Evolutionary conservation across 2,797 vertebrate species (phyloP).

Genomic region (Enteromius unitaeniatus): DNA sequence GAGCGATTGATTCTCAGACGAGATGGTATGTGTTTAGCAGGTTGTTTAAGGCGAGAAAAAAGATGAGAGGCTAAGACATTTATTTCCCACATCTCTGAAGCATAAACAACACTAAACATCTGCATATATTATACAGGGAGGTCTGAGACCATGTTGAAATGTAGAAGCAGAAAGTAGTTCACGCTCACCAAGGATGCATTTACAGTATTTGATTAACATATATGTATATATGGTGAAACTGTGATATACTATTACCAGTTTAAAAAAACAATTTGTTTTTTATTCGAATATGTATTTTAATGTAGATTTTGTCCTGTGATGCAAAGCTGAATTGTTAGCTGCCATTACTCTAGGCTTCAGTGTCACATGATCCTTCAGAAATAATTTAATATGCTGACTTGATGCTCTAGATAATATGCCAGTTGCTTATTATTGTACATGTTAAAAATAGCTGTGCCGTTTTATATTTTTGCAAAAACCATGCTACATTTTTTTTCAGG

Average conservation of each 20-base stretch:
- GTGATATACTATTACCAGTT: not conserved
- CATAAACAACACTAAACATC: conserved; percentile 44
- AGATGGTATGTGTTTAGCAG: conserved; percentile 29
- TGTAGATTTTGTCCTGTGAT: not conserved
- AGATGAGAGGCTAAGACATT: conserved; percentile 30
- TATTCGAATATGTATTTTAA: not conserved
- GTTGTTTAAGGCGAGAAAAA: conserved; percentile 41
- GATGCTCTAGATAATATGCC: not conserved
- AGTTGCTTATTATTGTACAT: not conserved
- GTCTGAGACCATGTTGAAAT: not conserved
- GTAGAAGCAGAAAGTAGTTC: not conserved
- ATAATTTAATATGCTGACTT: not conserved
- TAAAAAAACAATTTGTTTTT: not conserved
- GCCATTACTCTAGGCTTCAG: not conserved
- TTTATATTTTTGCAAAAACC: not conserved
- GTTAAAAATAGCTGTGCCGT: not conserved
- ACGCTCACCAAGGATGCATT: too few relatives aligned
- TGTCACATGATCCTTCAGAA: not conserved
- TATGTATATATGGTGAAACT: not conserved
- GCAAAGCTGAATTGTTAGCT: not conserved
- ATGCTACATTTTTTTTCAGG: not conserved
- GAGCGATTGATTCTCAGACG: conserved; percentile 31
- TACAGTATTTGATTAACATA: not conserved
- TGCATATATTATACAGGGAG: conserved; percentile 31
- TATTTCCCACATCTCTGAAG: conserved; percentile 5